A percentile compares a stretch with the other conserved stretches of the same genome.
These are phyloP conservation scores for Gastrophryne carolinensis DNA, from an alignment of 2,797 vertebrate species.

Conservation along the genomic window DNA sequence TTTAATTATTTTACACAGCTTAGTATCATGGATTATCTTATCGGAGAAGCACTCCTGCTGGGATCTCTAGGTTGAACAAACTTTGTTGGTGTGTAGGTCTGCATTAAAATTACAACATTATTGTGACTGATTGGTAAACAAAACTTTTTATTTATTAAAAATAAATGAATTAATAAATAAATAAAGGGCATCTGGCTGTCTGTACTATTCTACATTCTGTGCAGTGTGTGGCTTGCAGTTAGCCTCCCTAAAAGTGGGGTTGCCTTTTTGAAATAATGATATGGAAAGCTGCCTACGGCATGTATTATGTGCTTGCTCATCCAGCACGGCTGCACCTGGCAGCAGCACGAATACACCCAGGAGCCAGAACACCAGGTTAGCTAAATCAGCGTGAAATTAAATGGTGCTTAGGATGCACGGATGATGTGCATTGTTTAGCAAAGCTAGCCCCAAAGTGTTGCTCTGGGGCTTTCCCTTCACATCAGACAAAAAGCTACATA, in stretches of 20 bases:
- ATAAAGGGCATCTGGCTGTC: too few relatives aligned
- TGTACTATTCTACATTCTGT: too few relatives aligned
- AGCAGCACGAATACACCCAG: constrained; percentile 17
- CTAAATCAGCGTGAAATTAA: constrained; percentile 31
- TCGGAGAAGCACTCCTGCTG: too few relatives aligned
- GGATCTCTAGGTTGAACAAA: too few relatives aligned
- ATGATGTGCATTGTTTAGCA: neutral
- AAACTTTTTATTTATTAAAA: too few relatives aligned
- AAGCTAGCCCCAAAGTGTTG: neutral
- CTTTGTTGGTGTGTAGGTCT: too few relatives aligned
- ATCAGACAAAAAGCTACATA: neutral
- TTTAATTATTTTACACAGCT: too few relatives aligned
- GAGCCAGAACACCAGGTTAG: constrained; percentile 12
- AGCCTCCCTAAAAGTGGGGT: neutral
- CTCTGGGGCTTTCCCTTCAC: constrained; percentile 13
- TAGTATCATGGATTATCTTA: too few relatives aligned
- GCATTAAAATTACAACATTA: too few relatives aligned
- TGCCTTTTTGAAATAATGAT: neutral
- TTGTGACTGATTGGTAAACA: too few relatives aligned
- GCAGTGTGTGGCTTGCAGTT: neutral
- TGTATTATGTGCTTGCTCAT: neutral
- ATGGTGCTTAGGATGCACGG: constrained; percentile 12
- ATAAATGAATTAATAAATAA: too few relatives aligned
- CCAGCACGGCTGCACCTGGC: constrained; percentile 3
- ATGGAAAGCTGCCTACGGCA: neutral